phyloP scores from a whole-genome alignment of 1,140 invertebrate genomes.

The Ridgeia piscesae region DNA sequence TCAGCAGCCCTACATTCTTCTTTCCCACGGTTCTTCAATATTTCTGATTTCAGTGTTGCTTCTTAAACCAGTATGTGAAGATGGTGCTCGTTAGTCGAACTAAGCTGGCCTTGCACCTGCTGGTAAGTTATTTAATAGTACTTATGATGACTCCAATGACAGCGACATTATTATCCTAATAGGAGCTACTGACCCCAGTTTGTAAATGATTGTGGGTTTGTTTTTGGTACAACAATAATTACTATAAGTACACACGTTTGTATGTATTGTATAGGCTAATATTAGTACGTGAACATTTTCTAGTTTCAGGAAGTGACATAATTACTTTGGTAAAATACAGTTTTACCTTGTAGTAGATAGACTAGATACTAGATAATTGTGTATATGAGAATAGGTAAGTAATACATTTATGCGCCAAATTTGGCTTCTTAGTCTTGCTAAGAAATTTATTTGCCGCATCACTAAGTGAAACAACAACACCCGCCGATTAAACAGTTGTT shows the following conservation, averaged over 20 bases:
- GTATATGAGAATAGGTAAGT: not conserved
- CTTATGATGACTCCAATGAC: too few species aligned
- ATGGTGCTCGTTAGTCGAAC: conserved; percentile 77
- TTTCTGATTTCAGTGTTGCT: conserved; percentile 59
- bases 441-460: too few species aligned
- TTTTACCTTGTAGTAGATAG: not conserved
- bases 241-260: not conserved
- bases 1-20: not conserved
- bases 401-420: not conserved
- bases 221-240: not conserved
- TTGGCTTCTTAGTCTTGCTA: too few species aligned
- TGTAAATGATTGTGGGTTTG: not conserved
- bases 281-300: too few species aligned
- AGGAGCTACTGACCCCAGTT: too few species aligned
- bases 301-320: too few species aligned
- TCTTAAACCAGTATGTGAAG: conserved; percentile 78
- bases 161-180: too few species aligned
- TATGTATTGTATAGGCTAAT: not conserved
- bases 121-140: conserved; percentile 54
- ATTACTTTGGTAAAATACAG: not conserved
- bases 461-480: too few species aligned
- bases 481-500: too few species aligned
- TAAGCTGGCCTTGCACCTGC: conserved; percentile 70
- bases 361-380: not conserved
- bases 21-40: not conserved